Evolutionary conservation across 2,113 vertebrate species (phyloP).

Genomic region (Lasiurus cinereus): DNA sequence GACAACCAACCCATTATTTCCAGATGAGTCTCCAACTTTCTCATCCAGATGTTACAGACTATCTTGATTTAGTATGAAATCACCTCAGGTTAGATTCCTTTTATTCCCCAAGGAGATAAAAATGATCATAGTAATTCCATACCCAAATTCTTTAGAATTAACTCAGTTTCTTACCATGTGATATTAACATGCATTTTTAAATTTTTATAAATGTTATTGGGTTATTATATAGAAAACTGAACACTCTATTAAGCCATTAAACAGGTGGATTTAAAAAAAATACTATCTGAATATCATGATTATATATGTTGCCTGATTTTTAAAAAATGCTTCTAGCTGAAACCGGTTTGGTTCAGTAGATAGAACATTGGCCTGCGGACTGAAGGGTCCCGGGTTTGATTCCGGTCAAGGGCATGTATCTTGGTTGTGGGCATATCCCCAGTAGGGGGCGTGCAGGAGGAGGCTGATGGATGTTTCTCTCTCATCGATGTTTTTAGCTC

Average conservation of each 20-base stretch:
- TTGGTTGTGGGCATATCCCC: too few species aligned
- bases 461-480: too few species aligned
- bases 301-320: not conserved
- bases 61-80: not conserved
- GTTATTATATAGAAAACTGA: not conserved
- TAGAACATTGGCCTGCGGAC: too few species aligned
- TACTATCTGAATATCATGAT: not conserved
- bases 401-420: too few species aligned
- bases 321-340: not conserved
- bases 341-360: too few species aligned
- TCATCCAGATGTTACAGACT: not conserved
- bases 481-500: too few species aligned
- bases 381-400: too few species aligned
- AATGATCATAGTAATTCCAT: not conserved
- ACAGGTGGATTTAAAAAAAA: not conserved
- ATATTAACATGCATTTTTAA: not conserved
- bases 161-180: not conserved
- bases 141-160: not conserved
- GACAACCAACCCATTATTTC: not conserved
- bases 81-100: conserved; percentile 18
- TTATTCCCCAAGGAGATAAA: not conserved
- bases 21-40: not conserved
- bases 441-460: too few species aligned
- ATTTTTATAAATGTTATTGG: not conserved
- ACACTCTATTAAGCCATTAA: not conserved